Base-by-base conservation (phyloP, 2,888 invertebrate species). In the Perithous albicinctus region DNA sequence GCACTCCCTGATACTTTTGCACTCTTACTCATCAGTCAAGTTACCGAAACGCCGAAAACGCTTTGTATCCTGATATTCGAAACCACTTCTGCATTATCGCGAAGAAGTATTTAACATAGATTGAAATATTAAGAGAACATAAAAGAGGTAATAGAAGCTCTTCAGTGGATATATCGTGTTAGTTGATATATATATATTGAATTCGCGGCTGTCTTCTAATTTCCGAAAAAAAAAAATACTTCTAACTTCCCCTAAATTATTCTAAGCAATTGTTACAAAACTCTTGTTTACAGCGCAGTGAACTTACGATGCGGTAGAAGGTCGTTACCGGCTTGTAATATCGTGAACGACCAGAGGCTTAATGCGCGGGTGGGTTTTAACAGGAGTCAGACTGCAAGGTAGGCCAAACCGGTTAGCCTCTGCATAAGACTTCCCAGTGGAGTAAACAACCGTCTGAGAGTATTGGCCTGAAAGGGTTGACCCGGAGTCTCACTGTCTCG, bases 401-500 rank as follows among this genome's bases (percentile, higher is more conserved):
- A 72, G 12, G 20, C 20, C 26, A 46, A 70, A 70, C 76, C 64
- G 79, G 61, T 80, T 81, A 29, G 64, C 61, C 35, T 18, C 63
- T 29, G 48, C 20, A 35, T 54, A 32, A 29, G n/a, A 0, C 12
- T 23, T 20, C 61, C n/a, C 43, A 67, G 75, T 75, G 54, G 48
- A 69, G 69, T 20, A 56, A 72, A 29, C 23, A n/a, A 51, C n/a
- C 46, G 78, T 79, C 73, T 35, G 78, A 79, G 73, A 72, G 69
- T 59, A 67, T 73, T 78, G 80, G 76, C 78, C 80, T 61, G 85
- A 87, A 86, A 81, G 87, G 87, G 80, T 87, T 84, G 84, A 86
- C 82, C 78, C 77, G 82, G 70, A 83, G 83, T 84, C 85, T 88
- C 87, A 83, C 87, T 87, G 86, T 84, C 86, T 82, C 78, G 84